Base-by-base conservation (phyloP, 2,888 invertebrate species). In the Conistra vaccinii region DNA sequence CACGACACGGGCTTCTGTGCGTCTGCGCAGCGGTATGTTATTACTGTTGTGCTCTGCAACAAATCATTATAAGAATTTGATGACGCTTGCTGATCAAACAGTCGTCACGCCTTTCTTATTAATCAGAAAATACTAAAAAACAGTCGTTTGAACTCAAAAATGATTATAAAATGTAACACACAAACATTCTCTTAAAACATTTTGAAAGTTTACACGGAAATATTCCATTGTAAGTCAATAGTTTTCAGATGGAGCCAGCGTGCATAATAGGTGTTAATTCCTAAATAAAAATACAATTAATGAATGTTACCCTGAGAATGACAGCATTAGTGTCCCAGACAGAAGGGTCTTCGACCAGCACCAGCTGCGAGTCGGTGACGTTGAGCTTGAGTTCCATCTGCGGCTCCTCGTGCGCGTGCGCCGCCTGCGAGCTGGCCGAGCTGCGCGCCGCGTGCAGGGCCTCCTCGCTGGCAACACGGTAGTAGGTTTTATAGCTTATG, bases 311-410 rank as follows among this genome's bases (percentile, higher is more conserved):
- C 96, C 98, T 98, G 26, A 99, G 96, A 90, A 99, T 99, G 20
- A 99, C 98, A 0, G 99, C 99, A 92, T 99, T 99, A 1, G 99
- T 98, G 92, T 99, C 99, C 96, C 97, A 97, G 26, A 98, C 97
- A 0, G 98, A 98, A 1, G 98, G 98, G 92, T 99, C 98, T 93
- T 99, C 99, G 1, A 99, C 98, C 53, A 99, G 97, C 51, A 99
- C 99, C 75, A 99, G 96, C 95, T 99, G 99, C 6, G 99, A 99
- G 94, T 99, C 99, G 0, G 99, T 99, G 42, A 99, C 98, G 94
- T 99, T 99, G 73, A 99, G 96, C 92, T 99, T 99, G 53, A 99
- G 96, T 93, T 99, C 99, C 93, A 98, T 97, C 1, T 97, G 97
- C 62, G 88, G 85, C 77, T 85, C 85, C 71, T 80, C 83, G 12